Percentiles rank a stretch among this genome's conserved stretches.
Conservation (phyloP, 1,140 invertebrate species). For the Bombus haemorrhoidalis region DNA sequence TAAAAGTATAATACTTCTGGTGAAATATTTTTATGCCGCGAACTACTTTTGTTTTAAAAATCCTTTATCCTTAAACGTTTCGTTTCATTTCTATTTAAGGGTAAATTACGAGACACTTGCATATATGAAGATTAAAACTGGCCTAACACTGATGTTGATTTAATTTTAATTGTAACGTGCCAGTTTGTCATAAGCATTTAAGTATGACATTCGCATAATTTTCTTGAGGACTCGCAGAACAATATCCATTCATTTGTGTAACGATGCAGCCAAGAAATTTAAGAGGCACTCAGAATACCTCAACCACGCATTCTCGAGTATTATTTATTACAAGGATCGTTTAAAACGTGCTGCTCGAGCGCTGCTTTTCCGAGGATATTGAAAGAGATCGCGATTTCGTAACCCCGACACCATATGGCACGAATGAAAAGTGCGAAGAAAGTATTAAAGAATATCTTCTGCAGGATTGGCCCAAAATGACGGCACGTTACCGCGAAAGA, state of each 20-base stretch:
- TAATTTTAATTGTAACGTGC: background rate
- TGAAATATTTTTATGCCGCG: too few relatives aligned
- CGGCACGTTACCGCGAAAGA: background rate
- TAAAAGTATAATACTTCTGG: too few relatives aligned
- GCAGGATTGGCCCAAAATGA: background rate
- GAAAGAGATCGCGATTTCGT: conserved; percentile 55
- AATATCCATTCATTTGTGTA: background rate
- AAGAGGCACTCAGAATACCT: background rate
- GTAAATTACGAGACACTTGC: too few relatives aligned
- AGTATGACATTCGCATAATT: background rate
- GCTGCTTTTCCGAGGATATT: conserved; percentile 43
- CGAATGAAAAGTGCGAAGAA: conserved; percentile 54
- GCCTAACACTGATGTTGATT: too few relatives aligned
- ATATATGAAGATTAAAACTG: too few relatives aligned
- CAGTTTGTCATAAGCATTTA: background rate
- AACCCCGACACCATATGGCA: conserved; percentile 54
- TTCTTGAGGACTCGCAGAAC: background rate
- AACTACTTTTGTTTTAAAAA: too few relatives aligned
- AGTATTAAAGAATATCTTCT: conserved; percentile 59
- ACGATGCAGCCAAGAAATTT: background rate
- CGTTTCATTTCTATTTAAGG: too few relatives aligned
- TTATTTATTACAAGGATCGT: conserved; percentile 40
- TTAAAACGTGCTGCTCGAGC: conserved; percentile 43
- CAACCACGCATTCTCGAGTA: conserved; percentile 10
- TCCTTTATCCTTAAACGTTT: too few relatives aligned